Percentiles rank a stretch among this genome's conserved stretches.
phyloP scores from a whole-genome alignment of 2,888 invertebrate species.

The Catocala sponsa region DNA sequence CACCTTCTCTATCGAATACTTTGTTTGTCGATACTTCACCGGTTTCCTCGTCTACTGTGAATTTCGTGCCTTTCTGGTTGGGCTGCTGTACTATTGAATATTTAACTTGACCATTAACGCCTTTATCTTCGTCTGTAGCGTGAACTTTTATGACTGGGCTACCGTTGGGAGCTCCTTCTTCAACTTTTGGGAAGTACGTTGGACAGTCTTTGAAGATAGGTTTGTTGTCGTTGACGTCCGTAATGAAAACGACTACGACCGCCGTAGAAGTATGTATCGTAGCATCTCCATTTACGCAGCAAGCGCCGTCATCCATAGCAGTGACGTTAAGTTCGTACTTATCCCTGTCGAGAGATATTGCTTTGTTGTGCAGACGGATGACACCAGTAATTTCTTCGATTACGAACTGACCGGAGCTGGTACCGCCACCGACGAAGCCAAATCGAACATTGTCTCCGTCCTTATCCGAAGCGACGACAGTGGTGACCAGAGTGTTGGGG shows the following conservation, averaged over 20 bases:
- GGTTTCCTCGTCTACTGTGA: conserved; percentile 98
- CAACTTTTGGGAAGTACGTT: conserved; percentile 97
- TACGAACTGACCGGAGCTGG: conserved; percentile 96
- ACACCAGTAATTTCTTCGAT: conserved; percentile 98
- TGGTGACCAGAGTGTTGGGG: conserved; percentile 97
- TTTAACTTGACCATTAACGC: conserved; percentile 97
- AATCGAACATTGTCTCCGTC: conserved; percentile 98
- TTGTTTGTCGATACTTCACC: conserved; percentile 98
- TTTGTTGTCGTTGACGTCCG: conserved; percentile 98
- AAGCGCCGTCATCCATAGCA: conserved; percentile 98
- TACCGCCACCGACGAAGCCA: conserved; percentile 96
- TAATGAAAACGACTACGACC: conserved; percentile 98
- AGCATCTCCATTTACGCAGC: conserved; percentile 96
- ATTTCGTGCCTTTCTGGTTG: conserved; percentile 97
- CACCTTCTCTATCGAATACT: conserved; percentile 98
- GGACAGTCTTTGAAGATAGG: conserved; percentile 98
- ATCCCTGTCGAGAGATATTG: conserved; percentile 95
- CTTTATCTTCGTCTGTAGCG: conserved; percentile 98
- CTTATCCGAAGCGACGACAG: conserved; percentile 98
- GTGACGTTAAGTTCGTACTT: conserved; percentile 99
- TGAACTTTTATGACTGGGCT: conserved; percentile 97
- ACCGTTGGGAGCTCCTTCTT: conserved; percentile 97
- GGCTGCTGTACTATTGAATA: conserved; percentile 99
- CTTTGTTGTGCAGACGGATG: conserved; percentile 95
- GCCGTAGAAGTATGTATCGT: conserved; percentile 97